Conservation (phyloP, 2,797 vertebrate genomes). For the Nyctalus aviator region DNA sequence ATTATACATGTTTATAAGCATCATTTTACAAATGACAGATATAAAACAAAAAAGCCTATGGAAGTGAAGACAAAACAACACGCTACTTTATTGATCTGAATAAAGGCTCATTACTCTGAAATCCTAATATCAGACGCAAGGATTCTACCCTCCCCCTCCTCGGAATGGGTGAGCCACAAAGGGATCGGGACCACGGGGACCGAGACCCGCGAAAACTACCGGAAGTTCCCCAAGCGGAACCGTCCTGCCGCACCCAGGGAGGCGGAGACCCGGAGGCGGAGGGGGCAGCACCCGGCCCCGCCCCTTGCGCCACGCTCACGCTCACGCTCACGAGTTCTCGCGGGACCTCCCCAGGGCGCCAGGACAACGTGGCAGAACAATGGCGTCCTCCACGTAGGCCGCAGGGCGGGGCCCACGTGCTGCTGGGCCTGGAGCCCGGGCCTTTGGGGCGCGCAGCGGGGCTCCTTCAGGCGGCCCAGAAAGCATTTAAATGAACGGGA, state of each 20-base stretch:
- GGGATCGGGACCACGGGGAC: neutral
- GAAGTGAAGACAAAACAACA: neutral
- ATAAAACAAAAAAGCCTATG: neutral
- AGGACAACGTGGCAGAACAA: no score
- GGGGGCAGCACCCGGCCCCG: neutral
- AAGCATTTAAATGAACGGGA: neutral
- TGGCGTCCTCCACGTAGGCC: no score
- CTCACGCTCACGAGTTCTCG: neutral
- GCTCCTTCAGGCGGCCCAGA: no score
- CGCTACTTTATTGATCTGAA: neutral
- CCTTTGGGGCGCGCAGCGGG: neutral
- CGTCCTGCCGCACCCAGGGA: no score
- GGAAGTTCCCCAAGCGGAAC: neutral
- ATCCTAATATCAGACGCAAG: neutral
- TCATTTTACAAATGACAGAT: neutral
- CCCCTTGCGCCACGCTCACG: neutral
- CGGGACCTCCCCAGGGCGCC: neutral
- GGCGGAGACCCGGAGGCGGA: neutral
- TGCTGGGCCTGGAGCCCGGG: no score
- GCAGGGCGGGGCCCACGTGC: neutral
- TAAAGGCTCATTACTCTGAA: neutral
- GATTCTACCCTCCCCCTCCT: neutral
- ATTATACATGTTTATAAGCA: neutral
- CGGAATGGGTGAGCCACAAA: rapidly evolving
- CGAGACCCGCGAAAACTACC: neutral